Base-by-base conservation (phyloP, 2,113 vertebrate genomes). In the Phodopus roborovskii region DNA sequence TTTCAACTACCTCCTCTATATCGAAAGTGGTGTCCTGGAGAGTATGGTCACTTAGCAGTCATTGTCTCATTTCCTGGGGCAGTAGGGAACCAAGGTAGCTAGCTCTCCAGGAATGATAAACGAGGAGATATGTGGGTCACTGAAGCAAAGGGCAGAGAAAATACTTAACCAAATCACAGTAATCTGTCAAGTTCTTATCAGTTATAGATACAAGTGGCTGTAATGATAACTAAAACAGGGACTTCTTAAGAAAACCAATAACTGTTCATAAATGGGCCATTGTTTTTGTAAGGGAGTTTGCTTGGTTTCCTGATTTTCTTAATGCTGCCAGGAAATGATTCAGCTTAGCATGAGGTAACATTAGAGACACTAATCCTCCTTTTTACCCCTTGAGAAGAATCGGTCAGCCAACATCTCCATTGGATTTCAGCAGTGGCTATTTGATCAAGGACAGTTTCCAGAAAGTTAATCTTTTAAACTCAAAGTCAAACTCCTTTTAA, bases 391-490 rank as follows among this genome's bases (percentile, higher is more conserved):
- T 39, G n/a, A 86, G 66, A 84, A 94, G 26, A 30, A 95, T 88
- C 87, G 78, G 30, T 74, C 92, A 70, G 70, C 85, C 60, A 2
- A 62, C 0, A 91, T 97, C 75, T 77, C 81, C 81, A 82, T 73
- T 92, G 90, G 48, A 92, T 97, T 91, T 91, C 87, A 78, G 92
- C 64, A 83, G 81, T 74, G 88, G 45, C 81, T 95, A 58, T 97
- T 90, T 95, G 90, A 94, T 93, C 48, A 73, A 86, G 48, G 36
- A 78, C n/a, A 85, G 60, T 68, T 97, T 39, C 60, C 56, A 89
- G 48, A 36, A 81, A 94, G 88, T 97, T 96, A 94, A 95, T 96
- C 95, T 96, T 96, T 93, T 97, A 93, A 96, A 96, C 87, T 64
- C 36, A 96, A 94, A 94, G 77, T 12, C 70, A 78, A 92, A 97